A percentile compares a stretch with the other conserved stretches of the same genome.
These are phyloP conservation scores for Pandion haliaetus DNA, from an alignment of 2,113 vertebrate genomes.

Conservation along the genomic window DNA sequence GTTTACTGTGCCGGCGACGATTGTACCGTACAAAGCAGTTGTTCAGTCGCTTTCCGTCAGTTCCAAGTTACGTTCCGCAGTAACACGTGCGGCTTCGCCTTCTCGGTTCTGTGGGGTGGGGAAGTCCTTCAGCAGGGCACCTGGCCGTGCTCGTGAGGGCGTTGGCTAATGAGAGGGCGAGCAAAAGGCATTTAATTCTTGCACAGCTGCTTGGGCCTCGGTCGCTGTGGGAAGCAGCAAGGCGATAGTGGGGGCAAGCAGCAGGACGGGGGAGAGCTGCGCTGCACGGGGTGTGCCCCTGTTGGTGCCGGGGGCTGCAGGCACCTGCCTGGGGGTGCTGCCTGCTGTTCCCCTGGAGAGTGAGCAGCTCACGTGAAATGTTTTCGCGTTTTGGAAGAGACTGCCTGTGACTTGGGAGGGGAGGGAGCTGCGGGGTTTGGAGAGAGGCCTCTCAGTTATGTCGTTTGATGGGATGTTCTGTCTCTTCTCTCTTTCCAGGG, in stretches of 20 bases:
- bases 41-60: not conserved
- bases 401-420: not conserved
- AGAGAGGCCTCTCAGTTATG: not conserved
- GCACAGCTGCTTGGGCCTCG: not conserved
- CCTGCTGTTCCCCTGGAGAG: accelerated
- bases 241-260: too few species aligned
- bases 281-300: not conserved
- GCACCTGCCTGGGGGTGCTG: not conserved
- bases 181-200: not conserved
- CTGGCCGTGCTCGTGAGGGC: accelerated
- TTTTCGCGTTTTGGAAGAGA: not conserved
- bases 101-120: not conserved
- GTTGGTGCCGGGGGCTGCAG: not conserved
- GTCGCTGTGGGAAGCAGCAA: not conserved
- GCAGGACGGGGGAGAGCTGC: not conserved
- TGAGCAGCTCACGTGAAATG: not conserved
- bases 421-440: not conserved
- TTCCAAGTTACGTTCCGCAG: not conserved
- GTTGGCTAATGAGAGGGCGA: not conserved
- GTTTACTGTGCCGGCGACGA: accelerated
- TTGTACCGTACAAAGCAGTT: not conserved
- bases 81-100: accelerated
- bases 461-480: not conserved
- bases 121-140: not conserved
- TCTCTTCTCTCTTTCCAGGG: slow-evolving; percentile 74